Evolutionary conservation across 2,888 invertebrate species (phyloP).

Genomic region (Malachius bipustulatus): DNA sequence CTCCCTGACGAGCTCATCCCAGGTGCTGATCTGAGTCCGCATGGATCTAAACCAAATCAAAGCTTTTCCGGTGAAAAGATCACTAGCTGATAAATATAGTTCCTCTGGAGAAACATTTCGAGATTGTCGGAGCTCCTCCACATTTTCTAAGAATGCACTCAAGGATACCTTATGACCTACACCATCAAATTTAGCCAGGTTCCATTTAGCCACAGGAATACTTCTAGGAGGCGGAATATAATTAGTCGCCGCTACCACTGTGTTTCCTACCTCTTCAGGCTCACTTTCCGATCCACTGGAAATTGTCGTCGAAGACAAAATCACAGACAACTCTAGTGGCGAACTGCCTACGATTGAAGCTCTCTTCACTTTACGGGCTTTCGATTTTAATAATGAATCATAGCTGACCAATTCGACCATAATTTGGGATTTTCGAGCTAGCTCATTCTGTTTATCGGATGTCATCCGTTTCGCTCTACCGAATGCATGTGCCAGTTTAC

Average conservation of each 20-base stretch:
- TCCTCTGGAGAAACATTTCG: neutral
- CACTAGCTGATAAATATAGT: neutral
- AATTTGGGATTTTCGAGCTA: neutral
- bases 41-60: constrained; percentile 5
- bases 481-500: constrained; percentile 1
- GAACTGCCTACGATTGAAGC: neutral
- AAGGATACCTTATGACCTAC: neutral
- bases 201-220: constrained; percentile 6
- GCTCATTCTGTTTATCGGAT: neutral
- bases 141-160: neutral
- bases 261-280: neutral
- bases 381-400: neutral
- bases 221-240: neutral
- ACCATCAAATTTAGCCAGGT: neutral
- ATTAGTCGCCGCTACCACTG: neutral
- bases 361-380: constrained; percentile 1
- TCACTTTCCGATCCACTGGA: neutral
- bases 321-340: constrained; percentile 2
- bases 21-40: neutral
- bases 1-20: neutral
- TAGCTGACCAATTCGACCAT: neutral
- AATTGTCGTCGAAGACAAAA: neutral
- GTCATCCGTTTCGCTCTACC: constrained; percentile 2
- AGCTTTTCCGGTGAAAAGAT: constrained; percentile 5
- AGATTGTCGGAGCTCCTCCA: neutral